These are phyloP conservation scores for Sylvilagus floridanus DNA, from an alignment of 2,797 vertebrate species.

Conservation along the genomic window DNA sequence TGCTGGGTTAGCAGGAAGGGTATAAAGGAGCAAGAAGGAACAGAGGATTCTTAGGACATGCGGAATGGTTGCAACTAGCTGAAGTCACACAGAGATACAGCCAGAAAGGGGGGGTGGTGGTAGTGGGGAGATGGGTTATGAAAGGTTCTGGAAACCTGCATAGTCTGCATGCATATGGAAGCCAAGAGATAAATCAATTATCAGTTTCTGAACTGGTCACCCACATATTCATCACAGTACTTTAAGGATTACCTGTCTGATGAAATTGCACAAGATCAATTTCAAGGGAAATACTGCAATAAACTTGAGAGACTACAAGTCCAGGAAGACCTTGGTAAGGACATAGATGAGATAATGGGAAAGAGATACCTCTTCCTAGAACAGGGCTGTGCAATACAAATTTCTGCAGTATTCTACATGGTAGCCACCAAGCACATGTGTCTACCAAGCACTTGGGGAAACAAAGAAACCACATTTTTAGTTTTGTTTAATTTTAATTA, in stretches of 20 bases:
- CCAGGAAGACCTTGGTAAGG: not conserved
- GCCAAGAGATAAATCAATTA: not conserved
- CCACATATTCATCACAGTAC: not conserved
- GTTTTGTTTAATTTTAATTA: not conserved
- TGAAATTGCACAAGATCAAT: not conserved
- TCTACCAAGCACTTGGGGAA: not conserved
- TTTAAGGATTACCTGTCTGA: not conserved
- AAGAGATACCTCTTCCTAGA: not conserved
- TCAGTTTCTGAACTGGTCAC: not conserved
- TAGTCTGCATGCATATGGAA: not conserved
- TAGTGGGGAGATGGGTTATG: not conserved
- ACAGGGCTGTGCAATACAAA: rapidly evolving
- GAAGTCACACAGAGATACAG: not conserved
- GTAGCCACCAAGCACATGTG: not conserved
- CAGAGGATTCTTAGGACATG: not conserved
- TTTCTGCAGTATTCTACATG: rapidly evolving
- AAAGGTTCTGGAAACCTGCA: not conserved
- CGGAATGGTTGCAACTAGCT: not conserved
- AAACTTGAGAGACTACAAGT: not conserved
- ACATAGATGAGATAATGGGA: rapidly evolving
- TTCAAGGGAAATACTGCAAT: not conserved
- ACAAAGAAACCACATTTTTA: not conserved
- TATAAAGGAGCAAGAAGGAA: not conserved
- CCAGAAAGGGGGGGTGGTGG: not conserved
- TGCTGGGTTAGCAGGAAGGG: not conserved